phyloP scores from a whole-genome alignment of 2,888 invertebrate genomes.

The Troilus luridus region DNA sequence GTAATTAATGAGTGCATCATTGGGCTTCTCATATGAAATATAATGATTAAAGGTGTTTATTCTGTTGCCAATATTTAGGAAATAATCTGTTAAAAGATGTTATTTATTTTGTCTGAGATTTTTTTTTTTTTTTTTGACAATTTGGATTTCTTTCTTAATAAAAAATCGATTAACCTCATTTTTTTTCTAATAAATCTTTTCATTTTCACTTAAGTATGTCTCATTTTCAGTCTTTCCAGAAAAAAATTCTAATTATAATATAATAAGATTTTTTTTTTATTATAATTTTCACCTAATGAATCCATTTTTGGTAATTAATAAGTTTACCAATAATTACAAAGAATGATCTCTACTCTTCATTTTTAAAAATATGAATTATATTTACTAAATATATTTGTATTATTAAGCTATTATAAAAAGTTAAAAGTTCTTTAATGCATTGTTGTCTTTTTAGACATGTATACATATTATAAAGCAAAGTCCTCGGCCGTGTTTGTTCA shows the following conservation, averaged over 20 bases:
- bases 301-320: not conserved
- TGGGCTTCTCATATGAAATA: too few relatives aligned
- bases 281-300: not conserved
- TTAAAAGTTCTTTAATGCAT: not conserved
- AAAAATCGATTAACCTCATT: not conserved
- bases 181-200: not conserved
- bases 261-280: not conserved
- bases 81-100: too few relatives aligned
- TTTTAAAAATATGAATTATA: not conserved
- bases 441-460: not conserved
- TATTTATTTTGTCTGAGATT: too few relatives aligned
- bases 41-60: too few relatives aligned
- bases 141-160: not conserved
- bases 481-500: too few relatives aligned
- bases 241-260: too few relatives aligned
- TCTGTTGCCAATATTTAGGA: too few relatives aligned
- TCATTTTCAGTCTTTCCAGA: not conserved
- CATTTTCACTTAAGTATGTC: not conserved
- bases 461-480: too few relatives aligned
- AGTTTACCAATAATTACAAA: not conserved
- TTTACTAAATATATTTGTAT: not conserved
- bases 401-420: not conserved
- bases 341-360: not conserved
- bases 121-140: not conserved
- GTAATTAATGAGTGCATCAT: too few relatives aligned